phyloP scores from a whole-genome alignment of 2,113 vertebrate species.

The Saimiri boliviensis region DNA sequence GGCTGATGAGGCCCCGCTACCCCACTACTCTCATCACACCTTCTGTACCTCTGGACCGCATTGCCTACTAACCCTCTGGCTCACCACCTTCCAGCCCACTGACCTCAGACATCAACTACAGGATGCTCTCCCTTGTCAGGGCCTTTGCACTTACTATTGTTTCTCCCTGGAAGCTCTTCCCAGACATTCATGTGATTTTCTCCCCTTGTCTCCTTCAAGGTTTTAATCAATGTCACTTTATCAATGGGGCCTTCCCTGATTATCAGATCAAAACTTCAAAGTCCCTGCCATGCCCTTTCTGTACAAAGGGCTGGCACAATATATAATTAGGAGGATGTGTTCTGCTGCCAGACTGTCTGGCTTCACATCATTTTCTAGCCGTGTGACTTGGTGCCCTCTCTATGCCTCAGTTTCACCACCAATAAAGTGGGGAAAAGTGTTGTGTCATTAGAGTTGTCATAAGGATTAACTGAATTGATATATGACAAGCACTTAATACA shows the following conservation, averaged over 20 bases:
- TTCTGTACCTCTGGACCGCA: not conserved
- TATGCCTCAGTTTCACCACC: not conserved
- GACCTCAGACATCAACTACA: not conserved
- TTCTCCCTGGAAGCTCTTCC: not conserved
- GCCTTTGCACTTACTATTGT: not conserved
- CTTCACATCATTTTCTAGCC: not conserved
- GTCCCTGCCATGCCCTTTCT: not conserved
- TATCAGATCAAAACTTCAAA: not conserved
- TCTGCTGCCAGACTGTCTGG: not conserved
- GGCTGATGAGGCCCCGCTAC: not conserved
- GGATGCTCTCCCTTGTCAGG: not conserved
- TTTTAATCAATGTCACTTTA: not conserved
- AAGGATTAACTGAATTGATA: not conserved
- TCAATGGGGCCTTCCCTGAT: not conserved
- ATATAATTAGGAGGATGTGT: not conserved
- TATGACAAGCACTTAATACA: not conserved
- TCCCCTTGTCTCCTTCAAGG: not conserved
- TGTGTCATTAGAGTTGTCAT: not conserved
- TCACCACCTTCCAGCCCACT: not conserved
- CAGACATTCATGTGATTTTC: not conserved
- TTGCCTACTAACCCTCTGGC: not conserved
- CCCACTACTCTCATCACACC: too few species aligned
- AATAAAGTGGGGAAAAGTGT: not conserved
- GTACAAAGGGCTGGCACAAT: not conserved
- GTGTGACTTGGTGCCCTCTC: not conserved